Evolutionary conservation across 2,797 vertebrate species (phyloP).

Genomic region (Sciaenops ocellatus): DNA sequence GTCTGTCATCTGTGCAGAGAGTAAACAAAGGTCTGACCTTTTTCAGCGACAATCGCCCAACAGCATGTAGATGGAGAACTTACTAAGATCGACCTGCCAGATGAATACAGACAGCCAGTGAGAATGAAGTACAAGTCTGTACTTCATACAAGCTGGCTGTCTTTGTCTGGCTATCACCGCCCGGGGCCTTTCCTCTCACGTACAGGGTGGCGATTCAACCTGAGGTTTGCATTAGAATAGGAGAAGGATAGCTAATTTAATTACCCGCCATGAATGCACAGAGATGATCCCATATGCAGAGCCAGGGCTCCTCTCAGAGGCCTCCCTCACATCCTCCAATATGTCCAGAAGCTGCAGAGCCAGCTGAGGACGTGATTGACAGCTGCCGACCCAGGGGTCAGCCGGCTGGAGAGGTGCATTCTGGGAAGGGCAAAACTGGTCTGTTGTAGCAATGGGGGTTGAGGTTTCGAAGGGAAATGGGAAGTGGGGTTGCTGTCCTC

Average conservation of each 20-base stretch:
- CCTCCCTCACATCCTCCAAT: conserved; percentile 81
- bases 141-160: conserved; percentile 60
- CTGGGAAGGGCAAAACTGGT: conserved; percentile 76
- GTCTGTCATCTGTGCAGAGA: not conserved
- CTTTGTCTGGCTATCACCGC: conserved; percentile 76
- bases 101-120: conserved; percentile 41
- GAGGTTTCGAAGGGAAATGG: conserved; percentile 62
- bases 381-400: conserved; percentile 85
- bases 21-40: conserved; percentile 46
- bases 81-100: conserved; percentile 43
- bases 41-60: conserved; percentile 28
- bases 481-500: conserved; percentile 81
- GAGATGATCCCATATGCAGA: conserved; percentile 86
- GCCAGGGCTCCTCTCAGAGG: conserved; percentile 79
- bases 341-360: conserved; percentile 79
- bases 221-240: conserved; percentile 89
- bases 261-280: conserved; percentile 88
- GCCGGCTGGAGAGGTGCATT: conserved; percentile 81
- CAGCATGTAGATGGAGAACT: conserved; percentile 53
- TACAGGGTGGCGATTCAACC: conserved; percentile 82
- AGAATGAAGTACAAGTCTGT: conserved; percentile 70
- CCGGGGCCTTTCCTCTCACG: conserved; percentile 80
- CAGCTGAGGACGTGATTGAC: conserved; percentile 85
- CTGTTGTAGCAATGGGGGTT: conserved; percentile 48
- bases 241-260: conserved; percentile 87